Evolutionary conservation across 2,113 vertebrate species (phyloP).

Genomic region (Epinephelus cyanopodus): DNA sequence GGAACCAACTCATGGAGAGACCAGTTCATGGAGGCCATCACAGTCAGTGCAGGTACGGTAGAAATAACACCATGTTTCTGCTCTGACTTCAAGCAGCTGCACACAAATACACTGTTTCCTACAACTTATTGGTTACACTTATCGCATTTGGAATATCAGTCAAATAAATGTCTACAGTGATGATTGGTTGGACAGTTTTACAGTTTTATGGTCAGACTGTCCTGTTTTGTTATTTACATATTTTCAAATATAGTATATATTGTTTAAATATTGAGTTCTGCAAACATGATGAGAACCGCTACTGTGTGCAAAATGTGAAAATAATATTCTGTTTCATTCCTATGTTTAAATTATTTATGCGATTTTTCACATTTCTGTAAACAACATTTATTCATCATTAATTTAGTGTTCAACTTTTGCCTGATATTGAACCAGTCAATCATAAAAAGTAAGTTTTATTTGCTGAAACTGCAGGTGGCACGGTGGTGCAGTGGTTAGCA

Average conservation of each 20-base stretch:
- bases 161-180: neutral
- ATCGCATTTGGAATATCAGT: neutral
- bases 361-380: neutral
- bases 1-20: conserved; percentile 99
- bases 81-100: no score
- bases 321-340: neutral
- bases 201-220: neutral
- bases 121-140: neutral
- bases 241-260: neutral
- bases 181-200: neutral
- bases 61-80: no score
- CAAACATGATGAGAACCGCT: neutral
- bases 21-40: conserved; percentile 99
- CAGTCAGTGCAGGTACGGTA: conserved; percentile 93
- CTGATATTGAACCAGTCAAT: no score
- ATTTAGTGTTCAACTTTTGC: neutral
- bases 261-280: neutral
- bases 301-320: neutral
- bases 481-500: no score
- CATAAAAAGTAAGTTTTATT: no score
- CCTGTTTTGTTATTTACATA: neutral
- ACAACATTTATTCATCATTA: neutral
- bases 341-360: neutral
- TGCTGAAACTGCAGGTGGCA: no score
- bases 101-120: neutral